Evolutionary conservation across 2,113 vertebrate species (phyloP).

Genomic region (Cebus imitator): DNA sequence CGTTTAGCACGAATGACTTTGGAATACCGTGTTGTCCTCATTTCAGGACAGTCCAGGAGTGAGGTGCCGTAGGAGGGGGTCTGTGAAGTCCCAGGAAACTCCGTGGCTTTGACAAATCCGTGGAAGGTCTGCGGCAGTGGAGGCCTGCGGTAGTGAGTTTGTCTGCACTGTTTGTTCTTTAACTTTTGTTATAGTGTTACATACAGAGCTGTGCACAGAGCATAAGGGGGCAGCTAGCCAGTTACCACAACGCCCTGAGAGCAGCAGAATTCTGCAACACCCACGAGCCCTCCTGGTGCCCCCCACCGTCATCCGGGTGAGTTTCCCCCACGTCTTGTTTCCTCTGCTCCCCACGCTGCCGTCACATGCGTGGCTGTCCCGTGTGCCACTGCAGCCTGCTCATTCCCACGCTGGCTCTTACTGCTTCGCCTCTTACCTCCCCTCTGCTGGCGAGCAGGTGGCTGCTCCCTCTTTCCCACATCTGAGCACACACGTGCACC

Average conservation of each 20-base stretch:
- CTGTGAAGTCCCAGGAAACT: rapidly evolving
- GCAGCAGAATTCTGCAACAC: neutral
- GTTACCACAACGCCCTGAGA: neutral
- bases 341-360: rapidly evolving
- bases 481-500: neutral
- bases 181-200: neutral
- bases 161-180: neutral
- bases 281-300: neutral
- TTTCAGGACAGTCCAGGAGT: neutral
- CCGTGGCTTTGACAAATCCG: too few species aligned
- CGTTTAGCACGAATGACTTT: too few species aligned
- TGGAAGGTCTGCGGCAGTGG: neutral
- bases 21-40: neutral
- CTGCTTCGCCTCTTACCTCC: rapidly evolving
- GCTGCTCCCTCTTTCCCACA: rapidly evolving
- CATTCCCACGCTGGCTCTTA: too few species aligned
- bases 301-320: neutral
- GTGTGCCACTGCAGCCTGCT: rapidly evolving
- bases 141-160: too few species aligned
- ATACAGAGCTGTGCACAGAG: neutral
- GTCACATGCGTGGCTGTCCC: rapidly evolving
- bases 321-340: neutral
- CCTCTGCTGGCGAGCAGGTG: neutral
- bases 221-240: neutral
- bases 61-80: neutral